Evolutionary conservation across 2,888 invertebrate genomes (phyloP).

Genomic region (Hesperia comma): DNA sequence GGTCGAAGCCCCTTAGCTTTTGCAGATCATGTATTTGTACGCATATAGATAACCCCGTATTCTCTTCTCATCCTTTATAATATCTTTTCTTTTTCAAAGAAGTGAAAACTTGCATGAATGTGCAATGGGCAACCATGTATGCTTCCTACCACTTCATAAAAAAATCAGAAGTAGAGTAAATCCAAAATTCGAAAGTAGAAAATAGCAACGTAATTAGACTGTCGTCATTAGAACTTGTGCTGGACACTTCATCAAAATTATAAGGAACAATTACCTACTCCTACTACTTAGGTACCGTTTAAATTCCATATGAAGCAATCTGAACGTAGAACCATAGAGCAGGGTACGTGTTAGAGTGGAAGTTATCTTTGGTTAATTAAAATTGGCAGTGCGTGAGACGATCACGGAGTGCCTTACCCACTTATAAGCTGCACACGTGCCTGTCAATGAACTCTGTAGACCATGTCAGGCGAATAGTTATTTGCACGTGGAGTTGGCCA

Average conservation of each 20-base stretch:
- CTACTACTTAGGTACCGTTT: conserved; percentile 59
- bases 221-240: too few species aligned
- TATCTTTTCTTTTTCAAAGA: conserved; percentile 33
- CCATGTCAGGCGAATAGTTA: conserved; percentile 61
- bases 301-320: conserved; percentile 48
- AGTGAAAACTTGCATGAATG: neutral
- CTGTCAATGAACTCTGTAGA: conserved; percentile 81
- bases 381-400: conserved; percentile 80
- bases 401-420: conserved; percentile 72
- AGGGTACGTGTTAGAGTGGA: conserved; percentile 65
- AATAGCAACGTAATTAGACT: too few species aligned
- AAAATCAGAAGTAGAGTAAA: too few species aligned
- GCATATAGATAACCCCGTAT: conserved; percentile 72
- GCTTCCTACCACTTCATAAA: too few species aligned
- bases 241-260: too few species aligned
- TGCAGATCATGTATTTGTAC: conserved; percentile 68
- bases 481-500: conserved; percentile 56
- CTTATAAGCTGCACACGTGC: conserved; percentile 80
- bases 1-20: conserved; percentile 76
- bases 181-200: too few species aligned
- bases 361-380: conserved; percentile 80
- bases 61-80: conserved; percentile 46
- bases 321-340: conserved; percentile 63
- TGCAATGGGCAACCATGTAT: neutral
- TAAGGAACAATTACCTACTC: too few species aligned